Evolutionary conservation across 2,888 invertebrate genomes (phyloP).

Genomic region (Argyresthia goedartella): DNA sequence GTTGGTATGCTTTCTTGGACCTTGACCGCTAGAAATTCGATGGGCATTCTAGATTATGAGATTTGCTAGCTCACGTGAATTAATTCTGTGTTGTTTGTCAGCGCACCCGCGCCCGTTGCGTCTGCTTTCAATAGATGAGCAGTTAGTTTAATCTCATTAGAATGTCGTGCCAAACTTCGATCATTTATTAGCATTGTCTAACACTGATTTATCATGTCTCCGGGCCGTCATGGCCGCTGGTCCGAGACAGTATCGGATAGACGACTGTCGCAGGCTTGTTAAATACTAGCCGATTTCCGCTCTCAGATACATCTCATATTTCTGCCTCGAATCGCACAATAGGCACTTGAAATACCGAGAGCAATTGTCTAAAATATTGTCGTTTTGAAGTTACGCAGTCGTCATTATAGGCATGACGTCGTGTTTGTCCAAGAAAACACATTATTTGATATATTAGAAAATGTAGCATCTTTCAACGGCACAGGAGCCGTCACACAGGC

Average conservation of each 20-base stretch:
- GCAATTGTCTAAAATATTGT: no score
- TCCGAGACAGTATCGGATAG: constrained; percentile 26
- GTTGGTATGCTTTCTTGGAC: no score
- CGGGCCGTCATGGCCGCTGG: constrained; percentile 34
- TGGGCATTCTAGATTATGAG: no score
- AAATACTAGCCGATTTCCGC: constrained; percentile 36
- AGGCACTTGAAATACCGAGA: constrained; percentile 7
- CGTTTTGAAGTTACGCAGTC: not conserved
- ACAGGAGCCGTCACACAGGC: constrained; percentile 49
- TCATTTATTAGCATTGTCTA: constrained; percentile 27
- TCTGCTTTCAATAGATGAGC: not conserved
- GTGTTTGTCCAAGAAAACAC: constrained; percentile 14
- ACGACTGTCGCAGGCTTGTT: constrained; percentile 33
- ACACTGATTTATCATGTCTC: constrained; percentile 42
- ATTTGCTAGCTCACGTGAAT: not conserved
- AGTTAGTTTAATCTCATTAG: constrained; percentile 8
- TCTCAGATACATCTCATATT: constrained; percentile 30
- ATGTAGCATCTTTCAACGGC: constrained; percentile 38
- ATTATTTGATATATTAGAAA: constrained; percentile 10
- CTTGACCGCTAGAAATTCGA: no score
- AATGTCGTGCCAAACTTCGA: constrained; percentile 25
- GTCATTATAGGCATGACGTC: constrained; percentile 25
- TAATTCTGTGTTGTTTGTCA: not conserved
- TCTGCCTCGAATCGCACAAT: constrained; percentile 30
- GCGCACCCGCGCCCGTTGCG: not conserved